These are phyloP conservation scores for Labeo calbasu DNA, from an alignment of 2,797 vertebrate species.

Conservation along the genomic window DNA sequence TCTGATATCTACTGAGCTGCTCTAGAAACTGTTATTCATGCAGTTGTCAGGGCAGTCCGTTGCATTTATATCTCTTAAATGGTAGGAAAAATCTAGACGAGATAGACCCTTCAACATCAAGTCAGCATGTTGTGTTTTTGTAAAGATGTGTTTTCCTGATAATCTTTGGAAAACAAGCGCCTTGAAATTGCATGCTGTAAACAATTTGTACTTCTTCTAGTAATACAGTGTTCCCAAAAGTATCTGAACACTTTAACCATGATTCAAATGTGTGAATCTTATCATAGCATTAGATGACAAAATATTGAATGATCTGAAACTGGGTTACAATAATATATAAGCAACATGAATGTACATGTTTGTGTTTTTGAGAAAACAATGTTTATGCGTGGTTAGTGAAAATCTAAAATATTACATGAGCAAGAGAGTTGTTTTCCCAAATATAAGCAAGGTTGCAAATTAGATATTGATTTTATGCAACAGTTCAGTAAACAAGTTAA, in stretches of 20 bases:
- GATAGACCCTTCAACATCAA: slow-evolving; percentile 8
- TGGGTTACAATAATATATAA: too few relatives aligned
- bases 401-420: background rate
- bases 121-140: slow-evolving; percentile 6
- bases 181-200: background rate
- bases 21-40: slow-evolving; percentile 22
- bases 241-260: too few relatives aligned
- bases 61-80: slow-evolving; percentile 42
- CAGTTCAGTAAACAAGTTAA: background rate
- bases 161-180: background rate
- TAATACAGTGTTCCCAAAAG: background rate
- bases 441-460: background rate
- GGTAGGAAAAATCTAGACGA: background rate
- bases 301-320: too few relatives aligned
- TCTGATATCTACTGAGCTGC: slow-evolving; percentile 30
- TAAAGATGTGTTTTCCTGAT: slow-evolving; percentile 8
- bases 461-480: background rate
- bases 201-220: background rate
- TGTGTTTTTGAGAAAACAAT: too few relatives aligned
- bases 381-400: too few relatives aligned
- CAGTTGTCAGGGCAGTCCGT: slow-evolving; percentile 27
- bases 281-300: too few relatives aligned
- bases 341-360: too few relatives aligned
- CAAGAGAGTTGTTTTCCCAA: background rate
- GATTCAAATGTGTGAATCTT: background rate